These are phyloP conservation scores for Kryptolebias ocellatus DNA, from an alignment of 2,797 vertebrate genomes.

Conservation along the genomic window DNA sequence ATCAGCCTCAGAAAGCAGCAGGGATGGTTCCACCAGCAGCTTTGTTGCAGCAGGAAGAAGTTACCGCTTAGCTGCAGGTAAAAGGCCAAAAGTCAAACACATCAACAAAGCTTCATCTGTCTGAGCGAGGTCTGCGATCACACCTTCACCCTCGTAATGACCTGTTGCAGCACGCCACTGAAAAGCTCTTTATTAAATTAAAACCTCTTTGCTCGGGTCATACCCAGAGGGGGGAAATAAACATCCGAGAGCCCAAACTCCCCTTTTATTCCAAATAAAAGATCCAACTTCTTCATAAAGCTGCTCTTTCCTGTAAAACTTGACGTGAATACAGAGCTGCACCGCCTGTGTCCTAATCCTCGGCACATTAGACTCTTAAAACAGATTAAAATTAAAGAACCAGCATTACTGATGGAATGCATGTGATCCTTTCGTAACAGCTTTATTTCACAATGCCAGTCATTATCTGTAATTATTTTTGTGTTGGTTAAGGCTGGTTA, in stretches of 20 bases:
- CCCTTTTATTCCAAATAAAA: constrained; percentile 53
- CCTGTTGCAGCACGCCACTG: constrained; percentile 53
- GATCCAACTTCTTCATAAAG: constrained; percentile 24
- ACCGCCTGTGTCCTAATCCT: constrained; percentile 18
- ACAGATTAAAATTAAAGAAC: not conserved
- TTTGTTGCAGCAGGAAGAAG: constrained; percentile 70
- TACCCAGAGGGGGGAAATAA: constrained; percentile 24
- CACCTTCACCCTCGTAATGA: constrained; percentile 22
- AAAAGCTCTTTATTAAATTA: constrained; percentile 27
- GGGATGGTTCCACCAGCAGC: constrained; percentile 46
- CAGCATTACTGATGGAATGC: too few species aligned
- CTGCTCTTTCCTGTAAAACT: constrained; percentile 33
- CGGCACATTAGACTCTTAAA: not conserved
- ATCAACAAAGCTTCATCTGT: constrained; percentile 50
- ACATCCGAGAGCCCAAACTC: constrained; percentile 19
- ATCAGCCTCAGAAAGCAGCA: constrained; percentile 59
- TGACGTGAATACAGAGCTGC: constrained; percentile 18
- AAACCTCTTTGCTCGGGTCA: constrained; percentile 5
- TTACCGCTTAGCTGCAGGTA: constrained; percentile 59
- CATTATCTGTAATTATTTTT: not conserved
- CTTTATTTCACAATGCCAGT: too few species aligned
- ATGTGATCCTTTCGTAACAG: too few species aligned
- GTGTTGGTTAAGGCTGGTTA: too few species aligned
- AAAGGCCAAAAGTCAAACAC: constrained; percentile 57
- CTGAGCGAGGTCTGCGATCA: constrained; percentile 24